phyloP scores from a whole-genome alignment of 2,888 invertebrate species.

The Pteria penguin region DNA sequence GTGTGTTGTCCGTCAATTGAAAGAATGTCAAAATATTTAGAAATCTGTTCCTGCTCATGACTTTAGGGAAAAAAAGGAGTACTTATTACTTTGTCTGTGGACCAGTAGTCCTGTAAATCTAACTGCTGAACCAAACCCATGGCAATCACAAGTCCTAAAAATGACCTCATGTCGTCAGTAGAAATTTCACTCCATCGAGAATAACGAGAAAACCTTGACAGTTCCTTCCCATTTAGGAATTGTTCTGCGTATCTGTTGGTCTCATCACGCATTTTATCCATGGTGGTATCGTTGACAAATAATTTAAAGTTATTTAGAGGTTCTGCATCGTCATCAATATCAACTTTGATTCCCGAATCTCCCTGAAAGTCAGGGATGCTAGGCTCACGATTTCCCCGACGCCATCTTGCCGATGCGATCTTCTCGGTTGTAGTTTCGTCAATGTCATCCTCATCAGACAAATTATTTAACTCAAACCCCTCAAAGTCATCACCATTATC shows the following conservation, averaged over 20 bases:
- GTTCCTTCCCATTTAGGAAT: conserved; percentile 6
- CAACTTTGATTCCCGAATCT: not conserved
- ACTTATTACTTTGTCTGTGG: not conserved
- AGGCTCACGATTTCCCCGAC: not conserved
- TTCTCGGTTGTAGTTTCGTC: not conserved
- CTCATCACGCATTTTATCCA: not conserved
- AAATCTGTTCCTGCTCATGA: conserved; percentile 15
- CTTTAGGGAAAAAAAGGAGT: conserved; percentile 12
- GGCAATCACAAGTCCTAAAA: not conserved
- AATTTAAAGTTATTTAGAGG: conserved; percentile 9
- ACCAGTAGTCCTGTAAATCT: conserved; percentile 17
- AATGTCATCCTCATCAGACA: conserved; percentile 11
- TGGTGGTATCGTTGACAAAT: not conserved
- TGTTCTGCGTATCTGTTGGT: conserved; percentile 8
- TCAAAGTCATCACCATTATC: no score
- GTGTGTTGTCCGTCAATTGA: conserved; percentile 8
- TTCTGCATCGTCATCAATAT: not conserved
- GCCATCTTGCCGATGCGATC: no score
- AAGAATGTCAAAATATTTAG: conserved; percentile 2
- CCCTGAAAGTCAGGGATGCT: not conserved
- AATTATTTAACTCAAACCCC: conserved; percentile 9
- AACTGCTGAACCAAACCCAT: no score
- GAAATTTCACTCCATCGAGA: not conserved
- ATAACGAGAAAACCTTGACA: not conserved
- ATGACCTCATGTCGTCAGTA: not conserved